phyloP scores from a whole-genome alignment of 2,888 invertebrate species.

The Conistra vaccinii region DNA sequence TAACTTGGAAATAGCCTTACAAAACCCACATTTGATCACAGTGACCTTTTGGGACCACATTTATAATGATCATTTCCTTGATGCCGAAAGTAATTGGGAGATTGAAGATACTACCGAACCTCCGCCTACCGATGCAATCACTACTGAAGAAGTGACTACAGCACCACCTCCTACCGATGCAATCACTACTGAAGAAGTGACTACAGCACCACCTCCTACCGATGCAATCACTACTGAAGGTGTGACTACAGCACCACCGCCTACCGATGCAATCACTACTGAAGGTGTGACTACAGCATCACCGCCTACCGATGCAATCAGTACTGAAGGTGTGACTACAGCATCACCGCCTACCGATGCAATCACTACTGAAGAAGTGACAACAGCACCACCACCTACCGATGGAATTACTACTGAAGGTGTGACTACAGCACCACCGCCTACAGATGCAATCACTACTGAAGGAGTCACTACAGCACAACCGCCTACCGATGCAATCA shows the following conservation, averaged over 20 bases:
- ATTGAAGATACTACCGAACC: conserved; percentile 37
- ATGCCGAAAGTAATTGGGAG: conserved; percentile 80
- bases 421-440: background rate
- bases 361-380: background rate
- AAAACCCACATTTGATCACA: conserved; percentile 75
- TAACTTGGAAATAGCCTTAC: conserved; percentile 71
- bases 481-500: background rate
- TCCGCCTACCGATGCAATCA: background rate
- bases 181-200: rapidly evolving
- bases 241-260: background rate
- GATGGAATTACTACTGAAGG: background rate
- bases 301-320: background rate
- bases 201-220: background rate
- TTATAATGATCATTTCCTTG: conserved; percentile 79
- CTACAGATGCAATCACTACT: background rate
- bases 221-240: background rate
- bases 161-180: background rate
- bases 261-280: background rate
- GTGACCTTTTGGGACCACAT: conserved; percentile 81
- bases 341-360: background rate
- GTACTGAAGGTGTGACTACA: background rate
- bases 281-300: background rate
- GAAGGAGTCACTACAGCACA: background rate
- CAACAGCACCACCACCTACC: background rate
- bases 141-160: background rate